These are phyloP conservation scores for Microtus montanus DNA, from an alignment of 2,113 vertebrate genomes.

Conservation along the genomic window DNA sequence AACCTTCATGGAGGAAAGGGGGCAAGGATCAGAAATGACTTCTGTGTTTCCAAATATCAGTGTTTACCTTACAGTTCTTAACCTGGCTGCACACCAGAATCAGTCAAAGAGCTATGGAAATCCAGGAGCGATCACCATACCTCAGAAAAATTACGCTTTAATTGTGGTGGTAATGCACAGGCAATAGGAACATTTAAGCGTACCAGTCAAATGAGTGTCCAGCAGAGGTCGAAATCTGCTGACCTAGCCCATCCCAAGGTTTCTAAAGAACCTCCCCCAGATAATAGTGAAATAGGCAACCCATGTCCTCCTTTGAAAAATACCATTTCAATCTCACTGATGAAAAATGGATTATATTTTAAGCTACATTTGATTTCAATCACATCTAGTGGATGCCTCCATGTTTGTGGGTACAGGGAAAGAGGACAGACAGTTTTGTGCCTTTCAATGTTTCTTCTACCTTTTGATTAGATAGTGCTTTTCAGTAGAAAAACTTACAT, in stretches of 20 bases:
- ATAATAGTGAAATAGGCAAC: not conserved
- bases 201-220: not conserved
- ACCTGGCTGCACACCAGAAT: not conserved
- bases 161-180: not conserved
- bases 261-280: not conserved
- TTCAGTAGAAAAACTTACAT: not conserved
- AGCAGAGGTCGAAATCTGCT: not conserved
- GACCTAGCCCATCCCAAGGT: not conserved
- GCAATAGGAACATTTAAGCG: not conserved
- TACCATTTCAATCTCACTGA: not conserved
- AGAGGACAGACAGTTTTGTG: not conserved
- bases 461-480: not conserved
- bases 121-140: not conserved
- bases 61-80: not conserved
- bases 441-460: not conserved
- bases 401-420: not conserved
- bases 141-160: not conserved
- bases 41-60: not conserved
- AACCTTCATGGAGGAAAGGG: not conserved
- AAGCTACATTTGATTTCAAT: not conserved
- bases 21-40: not conserved
- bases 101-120: not conserved
- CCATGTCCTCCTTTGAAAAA: conserved; percentile 15
- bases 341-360: not conserved
- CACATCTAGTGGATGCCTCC: not conserved